Evolutionary conservation across 2,888 invertebrate genomes (phyloP).

Genomic region (Caradrina kadenii): DNA sequence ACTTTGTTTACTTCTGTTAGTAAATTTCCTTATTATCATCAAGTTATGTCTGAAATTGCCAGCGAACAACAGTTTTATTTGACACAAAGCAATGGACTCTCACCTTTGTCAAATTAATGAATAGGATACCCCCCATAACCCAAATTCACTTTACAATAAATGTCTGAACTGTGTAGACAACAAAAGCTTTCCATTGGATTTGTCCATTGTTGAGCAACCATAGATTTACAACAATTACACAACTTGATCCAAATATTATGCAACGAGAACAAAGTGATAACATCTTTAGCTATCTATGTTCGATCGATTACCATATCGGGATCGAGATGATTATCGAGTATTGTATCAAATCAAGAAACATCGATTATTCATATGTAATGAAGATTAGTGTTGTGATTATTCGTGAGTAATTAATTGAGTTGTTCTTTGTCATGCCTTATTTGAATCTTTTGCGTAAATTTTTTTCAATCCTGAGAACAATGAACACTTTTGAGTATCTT

Average conservation of each 20-base stretch:
- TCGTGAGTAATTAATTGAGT: conserved; percentile 2
- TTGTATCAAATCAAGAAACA: conserved; percentile 38
- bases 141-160: conserved; percentile 24
- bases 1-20: too few relatives aligned
- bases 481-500: too few relatives aligned
- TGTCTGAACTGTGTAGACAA: conserved; percentile 35
- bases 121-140: conserved; percentile 21
- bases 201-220: conserved; percentile 39
- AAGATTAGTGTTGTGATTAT: conserved; percentile 23
- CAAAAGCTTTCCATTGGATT: conserved; percentile 40
- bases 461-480: not conserved
- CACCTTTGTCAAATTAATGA: not conserved
- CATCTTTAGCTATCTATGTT: conserved; percentile 37
- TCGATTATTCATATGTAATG: conserved; percentile 32
- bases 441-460: not conserved
- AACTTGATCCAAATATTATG: conserved; percentile 45
- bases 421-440: not conserved
- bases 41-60: not conserved
- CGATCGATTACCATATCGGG: conserved; percentile 35
- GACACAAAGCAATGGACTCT: conserved; percentile 10
- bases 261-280: conserved; percentile 43
- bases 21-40: too few relatives aligned
- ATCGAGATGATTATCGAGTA: conserved; percentile 49
- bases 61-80: not conserved
- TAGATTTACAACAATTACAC: conserved; percentile 44